A percentile compares a stretch with the other conserved stretches of the same genome.
These are phyloP conservation scores for Agelastica alni DNA, from an alignment of 2,888 invertebrate species.

Conservation along the genomic window DNA sequence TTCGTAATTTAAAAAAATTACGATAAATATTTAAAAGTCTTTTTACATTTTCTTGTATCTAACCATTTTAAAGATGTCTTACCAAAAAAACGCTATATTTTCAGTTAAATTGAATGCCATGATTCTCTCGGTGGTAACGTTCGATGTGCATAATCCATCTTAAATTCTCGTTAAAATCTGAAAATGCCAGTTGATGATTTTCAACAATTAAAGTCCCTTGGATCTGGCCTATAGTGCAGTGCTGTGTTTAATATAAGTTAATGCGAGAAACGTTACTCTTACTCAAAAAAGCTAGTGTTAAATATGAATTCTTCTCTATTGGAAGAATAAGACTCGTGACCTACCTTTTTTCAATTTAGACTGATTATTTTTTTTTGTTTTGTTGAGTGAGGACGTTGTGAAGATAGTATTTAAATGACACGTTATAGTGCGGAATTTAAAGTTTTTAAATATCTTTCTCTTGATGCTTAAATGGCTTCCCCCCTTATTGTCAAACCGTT, in stretches of 20 bases:
- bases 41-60: too few species aligned
- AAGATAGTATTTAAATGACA: constrained; percentile 23
- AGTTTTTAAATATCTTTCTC: constrained; percentile 23
- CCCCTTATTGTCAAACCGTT: constrained; percentile 8
- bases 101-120: too few species aligned
- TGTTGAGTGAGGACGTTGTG: constrained; percentile 24
- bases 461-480: constrained; percentile 30
- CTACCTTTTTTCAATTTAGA: constrained; percentile 20
- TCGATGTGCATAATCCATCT: too few species aligned
- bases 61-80: too few species aligned
- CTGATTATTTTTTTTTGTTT: constrained; percentile 25
- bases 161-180: too few species aligned
- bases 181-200: too few species aligned
- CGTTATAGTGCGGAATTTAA: constrained; percentile 23
- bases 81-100: too few species aligned
- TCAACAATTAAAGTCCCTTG: constrained; percentile 9
- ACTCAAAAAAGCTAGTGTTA: constrained; percentile 6
- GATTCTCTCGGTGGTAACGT: too few species aligned
- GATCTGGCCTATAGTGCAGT: constrained; percentile 33
- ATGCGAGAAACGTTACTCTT: background rate
- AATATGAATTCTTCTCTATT: constrained; percentile 6
- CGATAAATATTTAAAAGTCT: too few species aligned
- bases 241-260: constrained; percentile 49
- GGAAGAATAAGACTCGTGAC: constrained; percentile 1
- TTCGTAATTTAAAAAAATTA: too few species aligned